These are phyloP conservation scores for Psylliodes chrysocephalus DNA, from an alignment of 2,888 invertebrate species.

Conservation along the genomic window DNA sequence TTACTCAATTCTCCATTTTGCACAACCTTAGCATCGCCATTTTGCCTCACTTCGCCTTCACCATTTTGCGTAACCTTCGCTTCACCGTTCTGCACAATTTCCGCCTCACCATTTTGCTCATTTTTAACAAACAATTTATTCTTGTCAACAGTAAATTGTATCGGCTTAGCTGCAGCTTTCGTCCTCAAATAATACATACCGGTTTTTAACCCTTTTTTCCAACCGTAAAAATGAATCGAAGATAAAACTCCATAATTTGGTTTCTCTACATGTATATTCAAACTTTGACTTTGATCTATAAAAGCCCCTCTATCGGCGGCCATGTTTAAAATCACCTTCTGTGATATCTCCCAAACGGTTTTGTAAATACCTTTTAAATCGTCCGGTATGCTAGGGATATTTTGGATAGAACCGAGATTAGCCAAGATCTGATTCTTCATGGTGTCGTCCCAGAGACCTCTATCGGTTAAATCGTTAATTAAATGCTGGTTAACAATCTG, in stretches of 20 bases:
- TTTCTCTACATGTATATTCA: slow-evolving; percentile 96
- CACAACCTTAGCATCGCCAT: neutral
- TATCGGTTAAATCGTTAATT: slow-evolving; percentile 90
- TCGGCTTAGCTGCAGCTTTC: slow-evolving; percentile 95
- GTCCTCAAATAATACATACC: slow-evolving; percentile 99
- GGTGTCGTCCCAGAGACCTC: slow-evolving; percentile 91
- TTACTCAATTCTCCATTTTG: neutral
- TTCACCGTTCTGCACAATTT: neutral
- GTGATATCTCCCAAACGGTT: slow-evolving; percentile 97
- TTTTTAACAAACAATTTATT: slow-evolving; percentile 61
- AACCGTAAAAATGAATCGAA: slow-evolving; percentile 98
- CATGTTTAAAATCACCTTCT: slow-evolving; percentile 93
- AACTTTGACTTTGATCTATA: slow-evolving; percentile 98
- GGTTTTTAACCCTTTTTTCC: slow-evolving; percentile 97
- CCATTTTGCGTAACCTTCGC: neutral
- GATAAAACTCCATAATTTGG: slow-evolving; percentile 94
- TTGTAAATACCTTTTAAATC: slow-evolving; percentile 90
- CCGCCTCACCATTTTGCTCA: slow-evolving; percentile 2
- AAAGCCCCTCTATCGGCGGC: slow-evolving; percentile 97
- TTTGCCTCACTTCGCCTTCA: neutral
- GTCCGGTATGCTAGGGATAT: slow-evolving; percentile 84
- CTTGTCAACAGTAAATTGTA: slow-evolving; percentile 98
- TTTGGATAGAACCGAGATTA: slow-evolving; percentile 92
- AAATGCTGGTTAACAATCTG: slow-evolving; percentile 94
- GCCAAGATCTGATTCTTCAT: slow-evolving; percentile 96